A percentile compares a stretch with the other conserved stretches of the same genome.
Conservation (phyloP, 2,113 vertebrate genomes). For the Bos taurus region DNA sequence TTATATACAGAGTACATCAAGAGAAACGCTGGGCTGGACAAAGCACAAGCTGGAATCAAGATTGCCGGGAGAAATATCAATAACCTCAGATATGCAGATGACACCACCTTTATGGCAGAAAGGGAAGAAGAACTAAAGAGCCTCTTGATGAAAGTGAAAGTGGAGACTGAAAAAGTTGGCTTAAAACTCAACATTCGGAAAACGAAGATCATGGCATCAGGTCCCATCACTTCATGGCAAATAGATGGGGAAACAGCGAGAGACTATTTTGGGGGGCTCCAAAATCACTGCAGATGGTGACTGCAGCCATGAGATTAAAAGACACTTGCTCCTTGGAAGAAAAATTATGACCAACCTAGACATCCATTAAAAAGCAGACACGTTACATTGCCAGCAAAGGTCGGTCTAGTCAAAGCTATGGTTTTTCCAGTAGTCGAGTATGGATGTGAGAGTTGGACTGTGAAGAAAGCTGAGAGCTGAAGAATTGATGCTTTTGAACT, state of each 20-base stretch:
- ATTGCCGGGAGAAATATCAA: neutral
- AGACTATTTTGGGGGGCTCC: neutral
- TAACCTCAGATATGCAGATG: neutral
- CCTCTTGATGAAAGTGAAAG: neutral
- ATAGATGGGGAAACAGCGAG: neutral
- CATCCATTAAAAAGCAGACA: neutral
- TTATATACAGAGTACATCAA: neutral
- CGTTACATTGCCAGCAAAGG: neutral
- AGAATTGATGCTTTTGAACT: neutral
- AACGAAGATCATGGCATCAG: neutral
- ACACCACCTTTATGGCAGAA: neutral
- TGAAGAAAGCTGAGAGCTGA: accelerated
- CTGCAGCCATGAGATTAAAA: neutral
- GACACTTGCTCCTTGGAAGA: neutral
- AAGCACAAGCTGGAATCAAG: neutral
- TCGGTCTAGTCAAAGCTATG: neutral
- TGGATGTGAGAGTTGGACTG: neutral
- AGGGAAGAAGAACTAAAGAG: neutral
- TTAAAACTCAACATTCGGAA: neutral
- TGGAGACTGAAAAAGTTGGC: neutral
- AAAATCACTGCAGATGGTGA: neutral
- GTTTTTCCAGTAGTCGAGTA: neutral
- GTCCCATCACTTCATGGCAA: neutral
- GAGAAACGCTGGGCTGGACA: neutral
- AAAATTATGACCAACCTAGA: neutral